Evolutionary conservation across 1,140 invertebrate genomes (phyloP).

Genomic region (Anastrepha obliqua): DNA sequence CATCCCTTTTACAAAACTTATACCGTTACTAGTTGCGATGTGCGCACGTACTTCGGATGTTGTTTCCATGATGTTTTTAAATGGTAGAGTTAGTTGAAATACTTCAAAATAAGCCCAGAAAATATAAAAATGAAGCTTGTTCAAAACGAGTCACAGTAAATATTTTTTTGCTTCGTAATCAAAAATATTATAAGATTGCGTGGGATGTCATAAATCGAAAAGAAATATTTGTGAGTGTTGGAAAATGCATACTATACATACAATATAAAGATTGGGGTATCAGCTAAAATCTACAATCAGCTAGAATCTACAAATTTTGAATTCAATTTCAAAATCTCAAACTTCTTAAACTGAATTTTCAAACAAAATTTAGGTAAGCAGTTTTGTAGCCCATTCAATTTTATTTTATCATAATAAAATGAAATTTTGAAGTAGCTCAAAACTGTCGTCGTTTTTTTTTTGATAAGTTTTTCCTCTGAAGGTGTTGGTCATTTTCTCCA

Average conservation of each 20-base stretch:
- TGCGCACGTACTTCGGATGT: neutral
- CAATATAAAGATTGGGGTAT: no score
- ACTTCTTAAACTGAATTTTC: no score
- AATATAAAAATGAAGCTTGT: neutral
- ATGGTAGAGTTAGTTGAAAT: neutral
- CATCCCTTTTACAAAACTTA: neutral
- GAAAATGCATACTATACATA: neutral
- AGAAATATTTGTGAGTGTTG: neutral
- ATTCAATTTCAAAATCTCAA: no score
- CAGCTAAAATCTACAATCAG: no score
- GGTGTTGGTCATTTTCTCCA: no score
- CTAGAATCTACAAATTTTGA: no score
- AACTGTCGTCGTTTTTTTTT: no score
- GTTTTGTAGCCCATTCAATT: no score
- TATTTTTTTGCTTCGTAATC: neutral
- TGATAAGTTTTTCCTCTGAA: no score
- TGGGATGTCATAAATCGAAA: neutral
- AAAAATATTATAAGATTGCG: neutral
- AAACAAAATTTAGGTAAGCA: no score
- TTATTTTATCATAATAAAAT: no score
- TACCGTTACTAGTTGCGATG: neutral
- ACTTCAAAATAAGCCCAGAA: neutral
- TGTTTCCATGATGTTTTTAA: neutral
- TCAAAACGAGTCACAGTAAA: neutral
- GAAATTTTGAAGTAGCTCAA: no score